Evolutionary conservation across 2,888 invertebrate genomes (phyloP).

Genomic region (Cerastis rubricosa): DNA sequence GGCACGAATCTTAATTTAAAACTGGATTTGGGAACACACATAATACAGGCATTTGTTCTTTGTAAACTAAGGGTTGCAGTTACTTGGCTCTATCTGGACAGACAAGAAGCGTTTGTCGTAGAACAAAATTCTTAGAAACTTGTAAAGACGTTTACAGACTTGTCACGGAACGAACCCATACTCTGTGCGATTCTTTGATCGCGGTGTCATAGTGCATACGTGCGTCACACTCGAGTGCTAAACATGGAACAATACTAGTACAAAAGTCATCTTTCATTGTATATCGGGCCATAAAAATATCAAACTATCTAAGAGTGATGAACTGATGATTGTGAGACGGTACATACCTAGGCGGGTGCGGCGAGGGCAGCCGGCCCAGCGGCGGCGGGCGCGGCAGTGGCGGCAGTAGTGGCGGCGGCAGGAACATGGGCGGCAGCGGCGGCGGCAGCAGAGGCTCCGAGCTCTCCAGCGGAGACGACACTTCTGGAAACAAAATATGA

Average conservation of each 20-base stretch:
- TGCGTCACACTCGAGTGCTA: neutral
- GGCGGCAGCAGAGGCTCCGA: conserved; percentile 78
- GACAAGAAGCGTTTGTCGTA: neutral
- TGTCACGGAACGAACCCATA: neutral
- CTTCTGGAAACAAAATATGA: conserved; percentile 77
- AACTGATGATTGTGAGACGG: neutral
- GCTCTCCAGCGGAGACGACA: conserved; percentile 89
- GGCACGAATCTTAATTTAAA: neutral
- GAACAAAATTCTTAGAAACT: neutral
- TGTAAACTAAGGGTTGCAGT: neutral
- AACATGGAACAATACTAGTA: neutral
- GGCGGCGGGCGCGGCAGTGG: conserved; percentile 82
- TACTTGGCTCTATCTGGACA: neutral
- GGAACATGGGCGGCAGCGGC: conserved; percentile 84
- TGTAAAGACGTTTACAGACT: neutral
- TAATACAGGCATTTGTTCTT: conserved; percentile 49
- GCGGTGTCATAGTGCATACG: neutral
- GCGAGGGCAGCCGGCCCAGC: conserved; percentile 27
- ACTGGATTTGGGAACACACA: conserved; percentile 85
- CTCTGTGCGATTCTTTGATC: neutral
- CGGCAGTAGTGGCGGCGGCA: conserved; percentile 84
- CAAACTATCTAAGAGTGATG: neutral
- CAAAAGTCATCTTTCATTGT: neutral
- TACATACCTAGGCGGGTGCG: conserved; percentile 85
- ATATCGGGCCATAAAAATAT: neutral